phyloP scores from a whole-genome alignment of 2,113 vertebrate genomes.

The Polypterus bichir region DNA sequence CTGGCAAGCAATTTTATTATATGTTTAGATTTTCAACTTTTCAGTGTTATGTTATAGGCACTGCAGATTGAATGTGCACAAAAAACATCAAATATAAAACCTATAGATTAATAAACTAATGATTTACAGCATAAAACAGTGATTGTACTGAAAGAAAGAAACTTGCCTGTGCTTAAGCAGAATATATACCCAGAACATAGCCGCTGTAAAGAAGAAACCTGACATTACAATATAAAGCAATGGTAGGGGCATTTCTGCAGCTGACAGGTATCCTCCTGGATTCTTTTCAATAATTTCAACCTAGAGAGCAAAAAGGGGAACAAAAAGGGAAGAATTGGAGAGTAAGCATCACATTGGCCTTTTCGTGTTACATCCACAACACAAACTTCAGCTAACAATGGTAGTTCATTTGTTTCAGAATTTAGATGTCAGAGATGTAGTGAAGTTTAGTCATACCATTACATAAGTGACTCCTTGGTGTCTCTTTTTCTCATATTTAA shows the following conservation, averaged over 20 bases:
- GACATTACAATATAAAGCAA: constrained; percentile 65
- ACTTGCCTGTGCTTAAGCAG: constrained; percentile 64
- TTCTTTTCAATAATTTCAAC: constrained; percentile 58
- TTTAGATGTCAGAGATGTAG: too few species aligned
- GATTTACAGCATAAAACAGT: too few species aligned
- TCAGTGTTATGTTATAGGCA: too few species aligned
- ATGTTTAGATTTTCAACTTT: too few species aligned
- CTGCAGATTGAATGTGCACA: too few species aligned
- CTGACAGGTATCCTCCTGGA: constrained; percentile 51
- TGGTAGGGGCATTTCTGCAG: constrained; percentile 62
- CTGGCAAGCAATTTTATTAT: too few species aligned
- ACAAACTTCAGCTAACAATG: neutral
- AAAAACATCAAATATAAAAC: neutral
- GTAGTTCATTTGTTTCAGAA: neutral
- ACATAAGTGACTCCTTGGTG: too few species aligned
- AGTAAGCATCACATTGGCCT: neutral
- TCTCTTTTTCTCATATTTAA: too few species aligned
- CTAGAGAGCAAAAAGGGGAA: constrained; percentile 28
- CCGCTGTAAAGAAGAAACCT: constrained; percentile 52
- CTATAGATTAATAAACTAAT: too few species aligned
- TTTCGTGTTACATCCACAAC: neutral
- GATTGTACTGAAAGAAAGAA: neutral
- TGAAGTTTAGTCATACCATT: too few species aligned
- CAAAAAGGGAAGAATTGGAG: constrained; percentile 4
- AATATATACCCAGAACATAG: constrained; percentile 58